Evolutionary conservation across 2,113 vertebrate species (phyloP).

Genomic region (Psephotus haematonotus): DNA sequence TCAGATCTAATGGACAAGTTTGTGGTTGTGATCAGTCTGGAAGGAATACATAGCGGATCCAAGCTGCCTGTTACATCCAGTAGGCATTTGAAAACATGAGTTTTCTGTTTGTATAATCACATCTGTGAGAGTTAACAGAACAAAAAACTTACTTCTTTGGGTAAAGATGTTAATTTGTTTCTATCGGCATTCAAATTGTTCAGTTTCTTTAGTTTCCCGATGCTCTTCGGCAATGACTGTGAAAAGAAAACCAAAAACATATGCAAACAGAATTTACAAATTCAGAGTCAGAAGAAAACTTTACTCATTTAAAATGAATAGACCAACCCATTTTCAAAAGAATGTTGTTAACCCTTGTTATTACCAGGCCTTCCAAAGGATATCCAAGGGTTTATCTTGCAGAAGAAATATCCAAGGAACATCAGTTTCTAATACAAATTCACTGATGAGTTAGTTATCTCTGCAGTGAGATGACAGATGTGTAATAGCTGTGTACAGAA

Average conservation of each 20-base stretch:
- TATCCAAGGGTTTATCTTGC: background rate
- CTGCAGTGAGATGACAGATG: background rate
- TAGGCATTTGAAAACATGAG: background rate
- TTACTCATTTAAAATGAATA: background rate
- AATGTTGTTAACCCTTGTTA: background rate
- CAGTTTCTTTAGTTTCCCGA: constrained; percentile 93
- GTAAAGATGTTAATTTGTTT: constrained; percentile 90
- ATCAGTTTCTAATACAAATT: background rate
- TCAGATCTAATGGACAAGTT: background rate
- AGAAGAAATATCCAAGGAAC: background rate
- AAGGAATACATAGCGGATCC: background rate
- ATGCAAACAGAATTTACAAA: background rate
- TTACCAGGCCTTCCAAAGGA: background rate
- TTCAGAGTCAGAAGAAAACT: background rate
- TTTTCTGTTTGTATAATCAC: background rate
- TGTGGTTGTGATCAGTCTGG: background rate
- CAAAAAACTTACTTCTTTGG: constrained; percentile 88
- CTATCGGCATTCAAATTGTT: constrained; percentile 96
- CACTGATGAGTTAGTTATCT: background rate
- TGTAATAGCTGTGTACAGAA: background rate
- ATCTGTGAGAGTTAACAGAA: background rate
- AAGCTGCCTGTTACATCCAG: background rate
- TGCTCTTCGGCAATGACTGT: constrained; percentile 89
- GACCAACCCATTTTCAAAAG: background rate
- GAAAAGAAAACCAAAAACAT: constrained; percentile 18